phyloP scores from a whole-genome alignment of 2,888 invertebrate genomes.

The Hirtodrosophila duncani region DNA sequence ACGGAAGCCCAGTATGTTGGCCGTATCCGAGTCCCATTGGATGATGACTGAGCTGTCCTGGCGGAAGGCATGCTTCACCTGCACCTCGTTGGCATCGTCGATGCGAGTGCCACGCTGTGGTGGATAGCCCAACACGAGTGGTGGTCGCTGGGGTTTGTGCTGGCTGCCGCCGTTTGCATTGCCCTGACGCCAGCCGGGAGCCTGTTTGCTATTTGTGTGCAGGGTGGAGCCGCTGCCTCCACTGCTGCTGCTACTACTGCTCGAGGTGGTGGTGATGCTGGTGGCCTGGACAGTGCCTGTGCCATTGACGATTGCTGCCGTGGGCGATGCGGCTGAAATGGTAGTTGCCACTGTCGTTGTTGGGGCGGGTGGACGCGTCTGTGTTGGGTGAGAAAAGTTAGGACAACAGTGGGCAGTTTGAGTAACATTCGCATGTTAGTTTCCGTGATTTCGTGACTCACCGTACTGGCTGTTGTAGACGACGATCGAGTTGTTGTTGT shows the following conservation, averaged over 20 bases:
- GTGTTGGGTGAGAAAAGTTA: background rate
- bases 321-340: constrained; percentile 28
- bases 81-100: constrained; percentile 86
- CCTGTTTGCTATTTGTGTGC: constrained; percentile 59
- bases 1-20: constrained; percentile 91
- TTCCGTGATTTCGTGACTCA: constrained; percentile 27
- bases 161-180: constrained; percentile 47
- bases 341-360: constrained; percentile 31
- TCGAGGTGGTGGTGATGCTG: constrained; percentile 48
- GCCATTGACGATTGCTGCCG: constrained; percentile 43
- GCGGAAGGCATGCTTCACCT: constrained; percentile 89
- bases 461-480: constrained; percentile 51
- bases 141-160: constrained; percentile 82
- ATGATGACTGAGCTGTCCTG: constrained; percentile 93
- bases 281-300: constrained; percentile 57
- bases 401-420: constrained; percentile 1
- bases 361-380: constrained; percentile 48
- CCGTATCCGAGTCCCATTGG: constrained; percentile 93
- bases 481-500: constrained; percentile 46
- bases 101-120: constrained; percentile 83
- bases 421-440: constrained; percentile 1
- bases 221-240: constrained; percentile 18
- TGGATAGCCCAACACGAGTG: constrained; percentile 85
- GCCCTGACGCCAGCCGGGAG: constrained; percentile 74
- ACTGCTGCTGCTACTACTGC: constrained; percentile 34